These are phyloP conservation scores for Sweltsa coloradensis DNA, from an alignment of 1,140 invertebrate species.

Conservation along the genomic window DNA sequence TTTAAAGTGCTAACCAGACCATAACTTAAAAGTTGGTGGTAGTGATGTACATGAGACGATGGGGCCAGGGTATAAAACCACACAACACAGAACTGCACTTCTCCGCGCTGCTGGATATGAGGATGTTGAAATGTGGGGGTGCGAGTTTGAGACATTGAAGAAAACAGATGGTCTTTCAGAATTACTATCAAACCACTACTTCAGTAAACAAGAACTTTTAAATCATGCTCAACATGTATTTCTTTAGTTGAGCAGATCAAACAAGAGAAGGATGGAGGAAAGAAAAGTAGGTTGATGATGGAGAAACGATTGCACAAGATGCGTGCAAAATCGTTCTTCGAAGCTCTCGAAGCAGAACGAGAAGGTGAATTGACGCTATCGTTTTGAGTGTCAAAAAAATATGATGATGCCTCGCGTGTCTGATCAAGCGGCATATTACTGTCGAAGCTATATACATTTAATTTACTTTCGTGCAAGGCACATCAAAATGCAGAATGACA, in stretches of 20 bases:
- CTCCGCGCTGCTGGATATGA: too few relatives aligned
- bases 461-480: constrained; percentile 10
- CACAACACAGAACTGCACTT: too few relatives aligned
- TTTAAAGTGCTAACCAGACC: too few relatives aligned
- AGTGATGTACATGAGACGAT: too few relatives aligned
- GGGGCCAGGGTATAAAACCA: too few relatives aligned
- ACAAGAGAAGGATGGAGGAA: constrained; percentile 7
- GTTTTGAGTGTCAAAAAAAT: constrained; percentile 13
- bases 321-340: constrained; percentile 7
- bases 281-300: background rate
- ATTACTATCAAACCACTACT: too few relatives aligned
- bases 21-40: too few relatives aligned
- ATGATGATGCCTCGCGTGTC: constrained; percentile 1
- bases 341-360: constrained; percentile 1
- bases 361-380: constrained; percentile 6
- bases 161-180: too few relatives aligned
- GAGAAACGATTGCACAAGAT: constrained; percentile 5
- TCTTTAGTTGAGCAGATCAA: constrained; percentile 8
- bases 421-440: constrained; percentile 11
- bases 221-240: constrained; percentile 11
- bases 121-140: too few relatives aligned
- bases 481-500: constrained; percentile 2
- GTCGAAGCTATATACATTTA: constrained; percentile 9
- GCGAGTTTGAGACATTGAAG: too few relatives aligned
- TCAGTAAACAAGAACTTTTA: too few relatives aligned